Base-by-base conservation (phyloP, 2,797 vertebrate species). In the Intellagama lesueurii region DNA sequence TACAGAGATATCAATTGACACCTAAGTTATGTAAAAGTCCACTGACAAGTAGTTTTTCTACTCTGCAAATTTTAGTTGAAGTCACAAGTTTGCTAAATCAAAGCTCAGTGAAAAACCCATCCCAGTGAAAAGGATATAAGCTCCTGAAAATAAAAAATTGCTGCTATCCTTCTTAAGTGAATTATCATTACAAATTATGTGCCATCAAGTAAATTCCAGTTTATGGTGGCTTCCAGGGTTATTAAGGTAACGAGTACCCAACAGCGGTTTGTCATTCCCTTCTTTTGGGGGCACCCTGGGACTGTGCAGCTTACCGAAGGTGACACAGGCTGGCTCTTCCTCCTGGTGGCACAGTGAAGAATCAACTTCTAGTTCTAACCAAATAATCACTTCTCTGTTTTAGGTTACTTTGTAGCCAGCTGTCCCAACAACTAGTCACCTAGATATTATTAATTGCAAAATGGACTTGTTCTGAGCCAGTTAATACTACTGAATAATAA, bases 381-480 rank as follows among this genome's bases (percentile, higher is more conserved):
- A 64, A 32, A 32, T 69, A 30, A n/a, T 16, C 73, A 83, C 79
- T n/a, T 75, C 1, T 4, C 44, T 16, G 64, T 47, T 91, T 52
- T 28, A 85, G 44, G 78, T 83, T 14, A 2, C 30, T 35, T 81
- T 79, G 82, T 6, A 88, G 12, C 73, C 75, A 85, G 24, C 14
- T 28, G 16, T 6, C 24, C 26, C 52, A 9, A 56, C 52, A 56
- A 12, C 52, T 56, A 81, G 11, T 49, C 14, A 47, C 70, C 30
- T 66, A 81, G 60, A 1, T 88, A 4, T 16, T 68, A 14, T 5
- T 77, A 69, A 47, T 30, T 86, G 69, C 52, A 85, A 68, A 19
- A 76, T 28, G 52, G n/a, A 40, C 26, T 28, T 32, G 17, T 92
- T 86, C 83, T 32, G 86, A 84, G 56, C 66, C 60, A 14, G 87